A percentile compares a stretch with the other conserved stretches of the same genome.
Conservation (phyloP, 2,113 vertebrate genomes). For the Neogale vison region DNA sequence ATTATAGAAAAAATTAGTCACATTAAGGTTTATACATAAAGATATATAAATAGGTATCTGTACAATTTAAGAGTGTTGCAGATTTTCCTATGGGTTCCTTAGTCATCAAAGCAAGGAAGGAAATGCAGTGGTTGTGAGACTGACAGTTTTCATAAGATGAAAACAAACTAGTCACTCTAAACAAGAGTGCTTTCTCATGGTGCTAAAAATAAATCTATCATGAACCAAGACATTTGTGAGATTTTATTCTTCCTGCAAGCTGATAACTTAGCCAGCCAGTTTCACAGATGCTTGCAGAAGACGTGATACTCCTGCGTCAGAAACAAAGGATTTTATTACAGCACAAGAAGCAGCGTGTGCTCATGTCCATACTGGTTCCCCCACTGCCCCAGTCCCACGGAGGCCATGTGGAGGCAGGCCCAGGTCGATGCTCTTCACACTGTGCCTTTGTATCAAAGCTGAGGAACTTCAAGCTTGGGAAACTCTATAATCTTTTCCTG, state of each 20-base stretch:
- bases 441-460: background rate
- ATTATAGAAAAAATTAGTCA: background rate
- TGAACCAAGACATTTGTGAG: background rate
- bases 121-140: conserved; percentile 9
- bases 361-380: background rate
- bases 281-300: background rate
- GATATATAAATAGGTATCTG: background rate
- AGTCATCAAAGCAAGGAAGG: background rate
- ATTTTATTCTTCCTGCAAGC: background rate
- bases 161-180: background rate
- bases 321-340: background rate
- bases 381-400: background rate
- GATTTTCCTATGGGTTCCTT: background rate
- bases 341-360: background rate
- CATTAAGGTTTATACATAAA: background rate
- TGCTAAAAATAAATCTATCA: background rate
- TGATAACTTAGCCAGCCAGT: background rate
- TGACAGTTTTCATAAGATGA: background rate
- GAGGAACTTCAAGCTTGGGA: background rate
- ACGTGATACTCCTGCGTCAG: background rate
- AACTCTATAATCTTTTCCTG: background rate
- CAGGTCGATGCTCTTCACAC: background rate
- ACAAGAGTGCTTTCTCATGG: background rate
- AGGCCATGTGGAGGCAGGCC: background rate
- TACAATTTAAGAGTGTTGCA: background rate